These are phyloP conservation scores for Agapostemon virescens DNA, from an alignment of 2,888 invertebrate genomes.

Conservation along the genomic window DNA sequence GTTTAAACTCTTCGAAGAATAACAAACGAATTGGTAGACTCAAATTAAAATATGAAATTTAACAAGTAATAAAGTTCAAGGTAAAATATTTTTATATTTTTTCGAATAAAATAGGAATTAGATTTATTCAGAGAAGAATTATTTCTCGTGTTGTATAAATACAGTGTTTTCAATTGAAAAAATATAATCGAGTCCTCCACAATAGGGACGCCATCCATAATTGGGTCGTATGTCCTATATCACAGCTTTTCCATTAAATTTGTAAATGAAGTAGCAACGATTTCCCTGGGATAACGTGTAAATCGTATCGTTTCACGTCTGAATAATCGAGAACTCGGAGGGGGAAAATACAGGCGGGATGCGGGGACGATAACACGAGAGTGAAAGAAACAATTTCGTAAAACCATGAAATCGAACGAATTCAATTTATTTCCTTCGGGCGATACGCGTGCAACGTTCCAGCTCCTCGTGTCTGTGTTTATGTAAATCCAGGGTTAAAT, in stretches of 20 bases:
- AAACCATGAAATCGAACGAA: slow-evolving; percentile 23
- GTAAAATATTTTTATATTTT: too few relatives aligned
- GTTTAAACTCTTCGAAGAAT: too few relatives aligned
- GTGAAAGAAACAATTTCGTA: slow-evolving; percentile 17
- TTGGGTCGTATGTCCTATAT: too few relatives aligned
- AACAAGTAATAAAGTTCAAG: too few relatives aligned
- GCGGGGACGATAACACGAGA: not conserved
- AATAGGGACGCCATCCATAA: too few relatives aligned
- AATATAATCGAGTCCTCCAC: too few relatives aligned
- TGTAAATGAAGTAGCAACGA: not conserved
- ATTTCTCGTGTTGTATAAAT: too few relatives aligned
- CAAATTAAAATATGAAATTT: too few relatives aligned
- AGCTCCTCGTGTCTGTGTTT: slow-evolving; percentile 10
- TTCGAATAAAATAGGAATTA: too few relatives aligned
- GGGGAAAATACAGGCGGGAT: not conserved
- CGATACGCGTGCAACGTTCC: not conserved
- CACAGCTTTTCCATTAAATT: not conserved
- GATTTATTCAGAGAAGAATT: too few relatives aligned
- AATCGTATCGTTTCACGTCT: not conserved
- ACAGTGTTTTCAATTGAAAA: too few relatives aligned
- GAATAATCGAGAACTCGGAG: not conserved
- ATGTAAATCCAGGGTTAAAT: slow-evolving; percentile 43
- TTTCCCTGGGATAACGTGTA: not conserved
- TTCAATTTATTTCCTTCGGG: slow-evolving; percentile 18
- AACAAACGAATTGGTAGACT: too few relatives aligned